Evolutionary conservation across 2,888 invertebrate genomes (phyloP).

Genomic region (Epinotia demarniana): DNA sequence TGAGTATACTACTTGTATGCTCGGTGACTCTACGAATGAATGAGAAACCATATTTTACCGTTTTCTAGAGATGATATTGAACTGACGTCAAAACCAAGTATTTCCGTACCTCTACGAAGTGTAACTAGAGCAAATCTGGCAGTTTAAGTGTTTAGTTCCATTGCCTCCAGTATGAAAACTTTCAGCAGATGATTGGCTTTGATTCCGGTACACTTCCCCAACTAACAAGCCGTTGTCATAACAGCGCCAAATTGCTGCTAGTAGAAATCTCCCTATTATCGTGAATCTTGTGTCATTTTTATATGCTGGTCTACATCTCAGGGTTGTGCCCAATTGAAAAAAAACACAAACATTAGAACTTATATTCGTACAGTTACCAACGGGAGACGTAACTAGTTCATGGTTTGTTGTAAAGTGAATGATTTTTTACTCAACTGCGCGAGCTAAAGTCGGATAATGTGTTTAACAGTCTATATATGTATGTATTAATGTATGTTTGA

Average conservation of each 20-base stretch:
- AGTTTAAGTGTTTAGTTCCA: slow-evolving; percentile 40
- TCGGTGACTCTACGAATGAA: slow-evolving; percentile 32
- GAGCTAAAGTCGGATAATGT: too few species aligned
- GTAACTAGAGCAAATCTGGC: slow-evolving; percentile 57
- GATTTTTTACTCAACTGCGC: too few species aligned
- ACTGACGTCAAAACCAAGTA: slow-evolving; percentile 2
- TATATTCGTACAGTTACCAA: too few species aligned
- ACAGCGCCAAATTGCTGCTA: slow-evolving; percentile 69
- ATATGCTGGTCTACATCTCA: slow-evolving; percentile 63
- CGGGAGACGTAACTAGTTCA: too few species aligned
- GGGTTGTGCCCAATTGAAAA: slow-evolving; percentile 58
- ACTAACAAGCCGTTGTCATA: slow-evolving; percentile 75
- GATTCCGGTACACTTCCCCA: slow-evolving; percentile 81
- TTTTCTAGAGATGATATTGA: neutral
- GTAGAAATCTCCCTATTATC: slow-evolving; percentile 69
- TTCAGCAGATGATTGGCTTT: slow-evolving; percentile 69
- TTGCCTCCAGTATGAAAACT: slow-evolving; percentile 45
- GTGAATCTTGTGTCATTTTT: slow-evolving; percentile 72
- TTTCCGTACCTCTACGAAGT: slow-evolving; percentile 24
- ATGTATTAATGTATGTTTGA: too few species aligned
- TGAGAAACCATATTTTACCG: neutral
- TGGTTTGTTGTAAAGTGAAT: too few species aligned
- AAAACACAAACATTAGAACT: neutral
- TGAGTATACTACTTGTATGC: too few species aligned
- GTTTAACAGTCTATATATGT: too few species aligned